These are phyloP conservation scores for Oreonectes daqikongensis DNA, from an alignment of 2,797 vertebrate genomes.

Conservation along the genomic window DNA sequence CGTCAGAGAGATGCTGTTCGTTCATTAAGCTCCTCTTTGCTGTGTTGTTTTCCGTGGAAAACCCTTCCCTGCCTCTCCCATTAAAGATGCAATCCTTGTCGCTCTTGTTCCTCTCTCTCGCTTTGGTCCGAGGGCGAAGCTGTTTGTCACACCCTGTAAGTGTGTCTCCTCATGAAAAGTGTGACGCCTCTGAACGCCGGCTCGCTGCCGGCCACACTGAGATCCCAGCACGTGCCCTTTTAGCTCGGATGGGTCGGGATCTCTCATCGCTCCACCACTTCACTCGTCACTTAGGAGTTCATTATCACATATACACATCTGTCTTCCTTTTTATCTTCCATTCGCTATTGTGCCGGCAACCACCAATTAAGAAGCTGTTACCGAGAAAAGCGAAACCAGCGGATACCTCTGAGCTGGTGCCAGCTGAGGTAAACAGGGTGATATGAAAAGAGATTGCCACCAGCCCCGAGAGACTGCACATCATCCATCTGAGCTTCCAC, in stretches of 20 bases:
- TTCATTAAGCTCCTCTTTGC: constrained; percentile 54
- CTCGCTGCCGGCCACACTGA: constrained; percentile 37
- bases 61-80: constrained; percentile 68
- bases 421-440: constrained; percentile 51
- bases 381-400: constrained; percentile 27
- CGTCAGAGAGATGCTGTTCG: constrained; percentile 53
- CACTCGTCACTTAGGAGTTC: constrained; percentile 52
- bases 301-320: constrained; percentile 55
- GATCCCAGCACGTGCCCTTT: constrained; percentile 46
- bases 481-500: constrained; percentile 47
- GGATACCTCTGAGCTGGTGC: constrained; percentile 50
- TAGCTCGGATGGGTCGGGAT: constrained; percentile 33
- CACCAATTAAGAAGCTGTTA: constrained; percentile 51
- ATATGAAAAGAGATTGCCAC: constrained; percentile 48
- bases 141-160: constrained; percentile 70
- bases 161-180: constrained; percentile 58
- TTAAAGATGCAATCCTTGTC: constrained; percentile 79
- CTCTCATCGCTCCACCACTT: constrained; percentile 13
- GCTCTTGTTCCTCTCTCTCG: constrained; percentile 63
- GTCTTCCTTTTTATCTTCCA: constrained; percentile 53
- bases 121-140: constrained; percentile 66
- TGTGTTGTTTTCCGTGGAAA: constrained; percentile 58
- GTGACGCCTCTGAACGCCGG: constrained; percentile 32
- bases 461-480: constrained; percentile 36
- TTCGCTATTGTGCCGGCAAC: constrained; percentile 45